Conservation (phyloP, 2,888 invertebrate species). For the Caenorhabditis auriculariae region DNA sequence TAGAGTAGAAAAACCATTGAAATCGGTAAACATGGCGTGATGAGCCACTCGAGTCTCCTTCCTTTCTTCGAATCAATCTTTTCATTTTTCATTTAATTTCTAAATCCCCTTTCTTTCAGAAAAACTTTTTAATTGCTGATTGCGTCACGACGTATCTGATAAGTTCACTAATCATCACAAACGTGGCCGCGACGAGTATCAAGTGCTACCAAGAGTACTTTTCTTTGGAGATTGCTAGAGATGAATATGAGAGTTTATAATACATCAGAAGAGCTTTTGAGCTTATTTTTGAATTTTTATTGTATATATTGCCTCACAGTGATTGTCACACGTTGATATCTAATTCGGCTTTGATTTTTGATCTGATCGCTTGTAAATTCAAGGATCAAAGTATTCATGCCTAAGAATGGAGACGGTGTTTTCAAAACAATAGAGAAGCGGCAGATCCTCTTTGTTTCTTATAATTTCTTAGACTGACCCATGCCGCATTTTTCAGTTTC, state of each 20-base stretch:
- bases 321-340: slow-evolving; percentile 18
- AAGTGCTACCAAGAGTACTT: slow-evolving; percentile 33
- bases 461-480: too few species aligned
- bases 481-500: too few species aligned
- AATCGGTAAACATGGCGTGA: too few species aligned
- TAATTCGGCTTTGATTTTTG: too few species aligned
- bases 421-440: neutral
- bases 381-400: too few species aligned
- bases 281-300: slow-evolving; percentile 5
- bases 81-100: too few species aligned
- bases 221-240: slow-evolving; percentile 29
- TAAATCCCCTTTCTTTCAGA: slow-evolving; percentile 9
- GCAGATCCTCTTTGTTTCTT: too few species aligned
- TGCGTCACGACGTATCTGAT: slow-evolving; percentile 21
- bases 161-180: slow-evolving; percentile 21
- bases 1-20: too few species aligned
- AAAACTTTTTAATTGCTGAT: slow-evolving; percentile 18
- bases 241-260: slow-evolving; percentile 29
- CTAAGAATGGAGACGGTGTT: neutral
- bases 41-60: too few species aligned
- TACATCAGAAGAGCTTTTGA: neutral
- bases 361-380: too few species aligned
- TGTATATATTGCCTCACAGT: neutral
- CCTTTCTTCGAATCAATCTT: too few species aligned
- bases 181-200: slow-evolving; percentile 22